Evolutionary conservation across 2,888 invertebrate genomes (phyloP), one percentile per base, ranked within the genome.

Genomic region (Therioaphis trifolii): DNA sequence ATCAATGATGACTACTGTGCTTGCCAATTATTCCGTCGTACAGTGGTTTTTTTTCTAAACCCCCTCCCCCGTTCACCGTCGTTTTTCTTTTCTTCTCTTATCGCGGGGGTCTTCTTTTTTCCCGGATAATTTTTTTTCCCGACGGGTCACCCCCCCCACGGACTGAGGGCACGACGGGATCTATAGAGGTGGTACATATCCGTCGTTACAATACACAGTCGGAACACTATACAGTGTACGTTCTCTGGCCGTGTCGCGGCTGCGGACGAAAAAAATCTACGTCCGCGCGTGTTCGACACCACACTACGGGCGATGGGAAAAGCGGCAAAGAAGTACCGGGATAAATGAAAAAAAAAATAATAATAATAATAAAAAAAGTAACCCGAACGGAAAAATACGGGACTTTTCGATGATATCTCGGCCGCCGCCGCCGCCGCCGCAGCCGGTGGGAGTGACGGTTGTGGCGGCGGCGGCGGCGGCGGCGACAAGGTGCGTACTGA

Each of bases 401-500:
- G 58, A 75, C 40, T 63, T 46, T 24, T 15, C 63, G 14, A 24
- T 21, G 46, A 11, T 58, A 27, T 15, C 35, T 40, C 18, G 15
- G 72, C 43, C 71, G 24, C 43, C n/a, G n/a, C n/a, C n/a, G 68
- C 46, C 43, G 75, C n/a, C 21, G 52, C 9, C 55, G 24, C 14
- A n/a, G 58, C 4, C 43, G 35, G 21, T n/a, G 58, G 71, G 80
- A 71, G 46, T 18, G 58, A 71, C 46, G 80, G 12, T 24, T 9
- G 79, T 29, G 71, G 43, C 58, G 27, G n/a, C 21, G 79, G 71
- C 29, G 52, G 14, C 52, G 49, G 66, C 29, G 49, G 63, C 15
- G 80, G 63, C 35, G 82, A 63, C 52, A 82, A 82, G 82, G 82
- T 82, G 82, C 82, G 82, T 82, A 74, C 82, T 52, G 82, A 82